These are phyloP conservation scores for Cervus canadensis DNA, from an alignment of 2,113 vertebrate genomes.

Conservation along the genomic window DNA sequence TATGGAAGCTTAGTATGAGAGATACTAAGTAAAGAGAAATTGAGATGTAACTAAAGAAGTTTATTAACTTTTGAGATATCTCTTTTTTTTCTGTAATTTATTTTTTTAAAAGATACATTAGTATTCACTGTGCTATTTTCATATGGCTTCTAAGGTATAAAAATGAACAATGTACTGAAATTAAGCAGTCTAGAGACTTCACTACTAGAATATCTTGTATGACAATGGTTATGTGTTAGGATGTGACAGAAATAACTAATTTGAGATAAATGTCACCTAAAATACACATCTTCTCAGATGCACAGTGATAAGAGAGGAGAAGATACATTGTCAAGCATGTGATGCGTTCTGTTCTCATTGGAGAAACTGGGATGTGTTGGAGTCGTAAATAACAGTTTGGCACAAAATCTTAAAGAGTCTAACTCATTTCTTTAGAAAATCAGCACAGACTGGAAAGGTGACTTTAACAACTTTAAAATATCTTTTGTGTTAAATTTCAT, in stretches of 20 bases:
- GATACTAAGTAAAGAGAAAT: not conserved
- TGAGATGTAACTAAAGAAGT: not conserved
- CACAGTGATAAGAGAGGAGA: not conserved
- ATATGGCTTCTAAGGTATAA: not conserved
- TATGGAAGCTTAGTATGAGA: not conserved
- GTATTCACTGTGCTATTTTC: not conserved
- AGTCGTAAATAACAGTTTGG: not conserved
- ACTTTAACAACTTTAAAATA: not conserved
- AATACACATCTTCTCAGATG: not conserved
- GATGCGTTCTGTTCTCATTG: not conserved
- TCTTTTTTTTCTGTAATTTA: not conserved
- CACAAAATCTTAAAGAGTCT: not conserved
- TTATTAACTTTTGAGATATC: not conserved
- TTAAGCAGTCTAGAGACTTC: not conserved
- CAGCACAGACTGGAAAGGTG: not conserved
- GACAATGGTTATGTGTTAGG: not conserved
- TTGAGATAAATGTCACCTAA: not conserved
- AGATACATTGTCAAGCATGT: not conserved
- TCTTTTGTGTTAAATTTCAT: not conserved
- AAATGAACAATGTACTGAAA: not conserved
- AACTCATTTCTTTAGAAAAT: not conserved
- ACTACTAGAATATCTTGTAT: not conserved
- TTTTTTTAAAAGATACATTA: not conserved
- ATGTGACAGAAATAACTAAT: not conserved
- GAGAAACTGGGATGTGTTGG: not conserved